Conservation (phyloP, 92 coral and sea anemone genomes). For the Parazoanthus darwini region DNA sequence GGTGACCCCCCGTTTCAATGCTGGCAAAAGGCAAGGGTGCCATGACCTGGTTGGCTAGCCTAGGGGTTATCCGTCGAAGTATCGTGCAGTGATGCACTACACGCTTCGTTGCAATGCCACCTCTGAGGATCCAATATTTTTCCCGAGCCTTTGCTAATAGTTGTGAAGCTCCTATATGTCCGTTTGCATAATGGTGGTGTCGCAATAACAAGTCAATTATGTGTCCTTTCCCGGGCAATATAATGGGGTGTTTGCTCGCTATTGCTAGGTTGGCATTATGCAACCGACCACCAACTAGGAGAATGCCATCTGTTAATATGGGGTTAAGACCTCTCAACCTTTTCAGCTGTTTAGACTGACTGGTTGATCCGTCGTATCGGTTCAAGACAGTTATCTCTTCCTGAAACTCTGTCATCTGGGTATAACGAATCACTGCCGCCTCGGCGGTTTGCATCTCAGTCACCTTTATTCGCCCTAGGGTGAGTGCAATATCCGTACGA, state of each 20-base stretch:
- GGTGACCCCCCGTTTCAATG: too few species aligned
- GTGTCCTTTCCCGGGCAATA: neutral
- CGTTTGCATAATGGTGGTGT: neutral
- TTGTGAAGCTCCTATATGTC: neutral
- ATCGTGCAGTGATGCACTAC: neutral
- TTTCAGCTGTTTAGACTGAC: neutral
- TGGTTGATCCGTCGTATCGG: neutral
- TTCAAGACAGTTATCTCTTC: neutral
- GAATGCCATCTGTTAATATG: neutral
- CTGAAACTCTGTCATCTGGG: neutral
- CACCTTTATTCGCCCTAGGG: too few species aligned
- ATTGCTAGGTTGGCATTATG: neutral
- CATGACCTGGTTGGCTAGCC: neutral
- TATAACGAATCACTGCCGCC: too few species aligned
- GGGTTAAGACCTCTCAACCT: neutral
- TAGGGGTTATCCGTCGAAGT: neutral
- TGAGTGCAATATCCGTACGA: too few species aligned
- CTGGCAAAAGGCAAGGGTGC: neutral
- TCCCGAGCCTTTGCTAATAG: neutral
- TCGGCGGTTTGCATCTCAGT: too few species aligned
- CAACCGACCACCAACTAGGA: neutral
- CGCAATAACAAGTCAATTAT: neutral
- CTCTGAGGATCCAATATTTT: neutral
- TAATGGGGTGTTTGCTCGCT: neutral
- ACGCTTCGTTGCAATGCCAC: neutral